Percentiles rank a stretch among this genome's conserved stretches.
phyloP scores from a whole-genome alignment of 23 tunicate genomes.

The Ciona savignyi region DNA sequence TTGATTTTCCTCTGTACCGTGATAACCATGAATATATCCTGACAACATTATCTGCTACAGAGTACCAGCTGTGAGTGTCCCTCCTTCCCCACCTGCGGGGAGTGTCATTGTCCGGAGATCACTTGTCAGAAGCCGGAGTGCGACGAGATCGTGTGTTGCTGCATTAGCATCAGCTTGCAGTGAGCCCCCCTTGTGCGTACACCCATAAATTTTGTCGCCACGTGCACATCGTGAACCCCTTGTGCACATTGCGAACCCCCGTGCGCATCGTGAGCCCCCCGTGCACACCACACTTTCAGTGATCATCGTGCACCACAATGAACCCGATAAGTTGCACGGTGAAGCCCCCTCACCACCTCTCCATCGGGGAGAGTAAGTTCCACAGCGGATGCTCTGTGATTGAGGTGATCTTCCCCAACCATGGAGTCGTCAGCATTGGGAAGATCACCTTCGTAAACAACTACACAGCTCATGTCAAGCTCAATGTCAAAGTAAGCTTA shows the following conservation, averaged over 20 bases:
- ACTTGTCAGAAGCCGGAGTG: conserved; percentile 32
- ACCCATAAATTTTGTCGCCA: too few species aligned
- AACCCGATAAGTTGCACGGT: conserved; percentile 44
- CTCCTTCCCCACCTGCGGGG: background rate
- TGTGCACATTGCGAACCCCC: too few species aligned
- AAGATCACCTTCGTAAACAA: conserved; percentile 52
- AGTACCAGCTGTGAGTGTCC: background rate
- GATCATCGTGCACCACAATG: background rate
- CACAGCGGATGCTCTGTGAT: conserved; percentile 71
- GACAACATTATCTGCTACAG: too few species aligned
- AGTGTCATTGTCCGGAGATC: conserved; percentile 19
- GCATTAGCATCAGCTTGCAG: background rate
- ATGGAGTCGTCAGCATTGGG: conserved; percentile 39
- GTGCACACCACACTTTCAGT: too few species aligned
- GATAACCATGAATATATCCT: too few species aligned
- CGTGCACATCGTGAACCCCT: too few species aligned
- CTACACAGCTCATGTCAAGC: conserved; percentile 55
- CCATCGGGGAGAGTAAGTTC: conserved; percentile 41
- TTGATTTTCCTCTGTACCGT: too few species aligned
- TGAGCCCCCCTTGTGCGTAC: background rate
- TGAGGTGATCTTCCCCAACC: conserved; percentile 65
- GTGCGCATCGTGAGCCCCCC: too few species aligned
- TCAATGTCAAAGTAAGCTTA: conserved; percentile 39
- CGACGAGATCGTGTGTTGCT: conserved; percentile 30
- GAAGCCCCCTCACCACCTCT: conserved; percentile 31